Evolutionary conservation across 2,888 invertebrate genomes (phyloP).

Genomic region (Idaea dimidiata): DNA sequence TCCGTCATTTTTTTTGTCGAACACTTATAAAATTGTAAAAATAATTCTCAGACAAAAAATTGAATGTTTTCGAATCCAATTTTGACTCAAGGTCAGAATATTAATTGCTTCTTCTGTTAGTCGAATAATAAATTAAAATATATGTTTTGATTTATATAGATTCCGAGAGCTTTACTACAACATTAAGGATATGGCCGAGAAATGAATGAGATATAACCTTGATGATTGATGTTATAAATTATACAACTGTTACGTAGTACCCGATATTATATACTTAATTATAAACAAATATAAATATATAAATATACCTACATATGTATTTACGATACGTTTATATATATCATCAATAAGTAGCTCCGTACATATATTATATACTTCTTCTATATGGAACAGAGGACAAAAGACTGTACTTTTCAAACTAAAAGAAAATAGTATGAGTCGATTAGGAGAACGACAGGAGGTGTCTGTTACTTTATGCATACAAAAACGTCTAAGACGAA

Average conservation of each 20-base stretch:
- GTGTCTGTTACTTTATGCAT: too few relatives aligned
- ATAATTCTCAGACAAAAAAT: conserved; percentile 1
- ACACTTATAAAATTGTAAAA: conserved; percentile 30
- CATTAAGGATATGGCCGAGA: conserved; percentile 1
- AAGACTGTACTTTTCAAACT: too few relatives aligned
- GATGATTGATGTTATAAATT: neutral
- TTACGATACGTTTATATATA: neutral
- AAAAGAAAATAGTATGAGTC: too few relatives aligned
- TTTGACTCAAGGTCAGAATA: conserved; percentile 8
- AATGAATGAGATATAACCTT: neutral
- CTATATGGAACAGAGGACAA: too few relatives aligned
- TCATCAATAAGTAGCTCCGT: neutral
- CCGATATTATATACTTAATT: neutral
- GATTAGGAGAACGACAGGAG: too few relatives aligned
- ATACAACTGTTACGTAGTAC: neutral
- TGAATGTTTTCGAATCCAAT: conserved; percentile 10
- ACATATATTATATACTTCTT: neutral
- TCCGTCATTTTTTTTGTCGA: conserved; percentile 50
- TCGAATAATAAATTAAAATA: neutral
- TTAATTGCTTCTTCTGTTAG: conserved; percentile 5
- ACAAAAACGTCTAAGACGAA: too few relatives aligned
- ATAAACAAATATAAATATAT: neutral
- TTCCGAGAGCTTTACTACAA: conserved; percentile 1
- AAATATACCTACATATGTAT: neutral
- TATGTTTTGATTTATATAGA: neutral